Evolutionary conservation across 2,888 invertebrate species (phyloP).

Genomic region (Tachina grossa): DNA sequence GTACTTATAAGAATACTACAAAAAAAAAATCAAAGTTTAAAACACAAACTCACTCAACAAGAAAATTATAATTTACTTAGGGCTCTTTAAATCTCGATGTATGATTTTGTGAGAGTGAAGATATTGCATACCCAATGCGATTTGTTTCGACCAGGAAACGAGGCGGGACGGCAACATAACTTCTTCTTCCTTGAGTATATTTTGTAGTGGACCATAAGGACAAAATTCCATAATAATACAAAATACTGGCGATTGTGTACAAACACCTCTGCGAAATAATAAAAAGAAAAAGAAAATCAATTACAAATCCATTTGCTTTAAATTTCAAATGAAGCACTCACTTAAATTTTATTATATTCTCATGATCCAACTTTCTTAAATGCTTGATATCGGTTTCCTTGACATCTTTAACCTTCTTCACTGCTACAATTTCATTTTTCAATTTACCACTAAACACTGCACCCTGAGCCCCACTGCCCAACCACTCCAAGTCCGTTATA

Average conservation of each 20-base stretch:
- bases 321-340: conserved; percentile 73
- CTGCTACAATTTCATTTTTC: conserved; percentile 93
- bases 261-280: conserved; percentile 90
- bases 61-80: conserved; percentile 90
- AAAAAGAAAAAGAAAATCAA: conserved; percentile 63
- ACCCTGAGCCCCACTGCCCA: conserved; percentile 98
- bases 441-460: conserved; percentile 95
- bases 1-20: conserved; percentile 92
- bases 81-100: conserved; percentile 98
- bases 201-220: conserved; percentile 96
- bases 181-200: conserved; percentile 92
- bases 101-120: conserved; percentile 98
- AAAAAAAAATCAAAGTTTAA: conserved; percentile 9
- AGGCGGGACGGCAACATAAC: conserved; percentile 93
- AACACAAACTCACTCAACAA: not conserved
- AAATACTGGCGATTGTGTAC: conserved; percentile 94
- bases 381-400: conserved; percentile 97
- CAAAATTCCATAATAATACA: conserved; percentile 99
- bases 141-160: conserved; percentile 96
- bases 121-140: conserved; percentile 98
- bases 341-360: conserved; percentile 93
- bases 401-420: conserved; percentile 96
- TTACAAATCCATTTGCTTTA: not conserved
- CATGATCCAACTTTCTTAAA: conserved; percentile 94
- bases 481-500: conserved; percentile 93